These are phyloP conservation scores for Drosophila pseudoananassae DNA, from an alignment of 1,140 invertebrate genomes.

Conservation along the genomic window DNA sequence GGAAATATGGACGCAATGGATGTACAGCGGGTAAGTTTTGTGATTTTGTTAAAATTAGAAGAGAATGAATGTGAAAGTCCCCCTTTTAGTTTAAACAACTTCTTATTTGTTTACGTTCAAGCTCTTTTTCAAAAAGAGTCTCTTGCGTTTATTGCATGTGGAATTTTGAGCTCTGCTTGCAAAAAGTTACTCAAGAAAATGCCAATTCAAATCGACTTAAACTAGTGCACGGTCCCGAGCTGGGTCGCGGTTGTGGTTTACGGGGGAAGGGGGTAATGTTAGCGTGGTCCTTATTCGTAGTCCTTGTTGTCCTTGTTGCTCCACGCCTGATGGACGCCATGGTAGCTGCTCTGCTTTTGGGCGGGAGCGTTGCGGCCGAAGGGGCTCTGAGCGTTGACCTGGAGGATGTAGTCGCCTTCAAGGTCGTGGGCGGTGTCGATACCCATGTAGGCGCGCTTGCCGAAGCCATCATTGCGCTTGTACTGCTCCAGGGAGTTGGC, in stretches of 20 bases:
- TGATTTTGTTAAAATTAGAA: too few species aligned
- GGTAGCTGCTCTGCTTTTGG: constrained; percentile 62
- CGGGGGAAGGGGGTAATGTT: background rate
- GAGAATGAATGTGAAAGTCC: too few species aligned
- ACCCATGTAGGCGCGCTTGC: constrained; percentile 80
- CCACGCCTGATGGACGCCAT: constrained; percentile 58
- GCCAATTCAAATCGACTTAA: background rate
- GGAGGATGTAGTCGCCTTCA: constrained; percentile 75
- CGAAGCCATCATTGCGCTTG: constrained; percentile 71
- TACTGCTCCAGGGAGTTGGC: constrained; percentile 75
- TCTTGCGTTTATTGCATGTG: background rate
- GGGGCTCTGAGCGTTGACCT: constrained; percentile 76
- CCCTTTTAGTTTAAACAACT: background rate
- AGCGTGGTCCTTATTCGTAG: constrained; percentile 7
- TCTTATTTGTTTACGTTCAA: background rate
- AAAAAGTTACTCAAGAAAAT: background rate
- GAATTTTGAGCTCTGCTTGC: constrained; percentile 1
- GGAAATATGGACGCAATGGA: too few species aligned
- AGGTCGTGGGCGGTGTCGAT: constrained; percentile 65
- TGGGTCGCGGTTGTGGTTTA: constrained; percentile 28
- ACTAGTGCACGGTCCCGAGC: background rate
- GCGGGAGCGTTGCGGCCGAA: constrained; percentile 76
- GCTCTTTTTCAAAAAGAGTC: constrained; percentile 3
- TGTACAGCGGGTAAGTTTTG: too few species aligned
- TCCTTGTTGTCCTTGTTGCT: constrained; percentile 21